Evolutionary conservation across 1,140 invertebrate genomes (phyloP).

Genomic region (Harpegnathos saltator): DNA sequence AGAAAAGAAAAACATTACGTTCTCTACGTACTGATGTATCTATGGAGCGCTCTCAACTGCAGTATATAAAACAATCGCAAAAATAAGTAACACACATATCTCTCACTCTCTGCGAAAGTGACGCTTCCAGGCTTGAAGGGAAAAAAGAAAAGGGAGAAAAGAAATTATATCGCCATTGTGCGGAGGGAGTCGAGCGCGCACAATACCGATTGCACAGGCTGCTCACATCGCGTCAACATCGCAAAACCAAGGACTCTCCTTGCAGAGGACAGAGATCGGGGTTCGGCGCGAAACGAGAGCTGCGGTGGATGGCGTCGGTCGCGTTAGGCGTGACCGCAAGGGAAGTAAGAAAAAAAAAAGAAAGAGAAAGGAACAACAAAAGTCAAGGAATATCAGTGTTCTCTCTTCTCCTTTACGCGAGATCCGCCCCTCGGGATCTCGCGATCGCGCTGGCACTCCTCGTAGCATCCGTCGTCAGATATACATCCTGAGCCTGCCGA

Average conservation of each 20-base stretch:
- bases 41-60: neutral
- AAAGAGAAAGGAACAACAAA: neutral
- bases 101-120: too few relatives aligned
- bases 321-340: neutral
- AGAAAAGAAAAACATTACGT: too few relatives aligned
- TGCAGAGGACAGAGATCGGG: neutral
- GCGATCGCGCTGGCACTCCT: slow-evolving; percentile 17
- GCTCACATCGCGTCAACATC: neutral
- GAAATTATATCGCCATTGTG: too few relatives aligned
- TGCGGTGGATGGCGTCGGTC: slow-evolving; percentile 31
- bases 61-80: neutral
- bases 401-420: slow-evolving; percentile 33
- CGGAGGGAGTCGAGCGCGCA: neutral
- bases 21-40: slow-evolving; percentile 1
- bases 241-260: neutral
- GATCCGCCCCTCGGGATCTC: neutral
- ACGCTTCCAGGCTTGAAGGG: too few relatives aligned
- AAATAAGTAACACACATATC: too few relatives aligned
- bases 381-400: neutral
- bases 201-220: slow-evolving; percentile 1
- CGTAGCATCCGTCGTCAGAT: neutral
- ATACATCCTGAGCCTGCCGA: slow-evolving; percentile 18
- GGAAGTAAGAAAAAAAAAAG: neutral
- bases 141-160: too few relatives aligned
- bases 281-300: slow-evolving; percentile 37